phyloP scores from a whole-genome alignment of 2,888 invertebrate genomes.

The Netelia virgata region DNA sequence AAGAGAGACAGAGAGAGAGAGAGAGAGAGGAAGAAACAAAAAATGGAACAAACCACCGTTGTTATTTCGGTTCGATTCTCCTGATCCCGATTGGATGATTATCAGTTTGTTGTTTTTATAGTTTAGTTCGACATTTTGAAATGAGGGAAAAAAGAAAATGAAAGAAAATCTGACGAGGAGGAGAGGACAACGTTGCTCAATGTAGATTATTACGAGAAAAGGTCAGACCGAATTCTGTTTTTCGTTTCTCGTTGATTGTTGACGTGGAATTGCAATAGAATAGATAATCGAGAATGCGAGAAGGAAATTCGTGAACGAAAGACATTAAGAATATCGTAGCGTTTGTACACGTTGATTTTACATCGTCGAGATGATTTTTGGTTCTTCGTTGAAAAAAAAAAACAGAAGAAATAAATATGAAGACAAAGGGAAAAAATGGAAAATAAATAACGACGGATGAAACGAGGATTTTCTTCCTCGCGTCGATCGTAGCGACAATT shows the following conservation, averaged over 20 bases:
- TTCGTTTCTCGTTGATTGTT: constrained; percentile 41
- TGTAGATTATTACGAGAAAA: constrained; percentile 75
- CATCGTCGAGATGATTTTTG: constrained; percentile 22
- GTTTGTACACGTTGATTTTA: constrained; percentile 58
- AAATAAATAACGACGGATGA: constrained; percentile 3
- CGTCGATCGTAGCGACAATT: background rate
- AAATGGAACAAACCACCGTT: constrained; percentile 71
- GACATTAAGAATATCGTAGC: constrained; percentile 53
- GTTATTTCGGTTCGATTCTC: constrained; percentile 66
- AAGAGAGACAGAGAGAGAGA: constrained; percentile 62
- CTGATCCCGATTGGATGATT: constrained; percentile 52
- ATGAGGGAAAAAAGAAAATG: constrained; percentile 15
- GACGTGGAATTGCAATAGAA: constrained; percentile 66
- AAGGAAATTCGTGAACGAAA: constrained; percentile 7
- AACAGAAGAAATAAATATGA: too few species aligned
- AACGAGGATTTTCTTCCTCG: background rate
- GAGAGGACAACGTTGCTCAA: constrained; percentile 78
- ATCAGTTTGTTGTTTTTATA: constrained; percentile 67
- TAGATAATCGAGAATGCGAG: constrained; percentile 45
- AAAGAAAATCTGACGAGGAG: constrained; percentile 16
- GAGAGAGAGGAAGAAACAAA: constrained; percentile 46
- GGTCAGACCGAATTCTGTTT: constrained; percentile 40
- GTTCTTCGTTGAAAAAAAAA: background rate
- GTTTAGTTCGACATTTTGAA: constrained; percentile 68
- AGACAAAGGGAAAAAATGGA: too few species aligned